Percentiles rank a stretch among this genome's conserved stretches.
These are phyloP conservation scores for Oncopodura yosiiana DNA, from an alignment of 1,140 invertebrate species.

Conservation along the genomic window DNA sequence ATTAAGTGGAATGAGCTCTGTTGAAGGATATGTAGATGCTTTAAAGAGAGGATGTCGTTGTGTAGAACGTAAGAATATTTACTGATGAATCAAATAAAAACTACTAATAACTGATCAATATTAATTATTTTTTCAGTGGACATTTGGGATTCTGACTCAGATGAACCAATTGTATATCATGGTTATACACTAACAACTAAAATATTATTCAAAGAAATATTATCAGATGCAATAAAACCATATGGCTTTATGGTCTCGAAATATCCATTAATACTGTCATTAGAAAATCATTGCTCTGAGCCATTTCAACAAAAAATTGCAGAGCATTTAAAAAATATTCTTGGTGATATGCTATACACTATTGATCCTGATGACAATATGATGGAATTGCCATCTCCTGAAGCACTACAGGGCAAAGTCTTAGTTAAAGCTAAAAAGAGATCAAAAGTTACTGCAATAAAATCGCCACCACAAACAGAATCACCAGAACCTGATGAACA, in stretches of 20 bases:
- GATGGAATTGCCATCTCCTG: conserved; percentile 39
- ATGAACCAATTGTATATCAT: conserved; percentile 49
- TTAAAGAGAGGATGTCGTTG: conserved; percentile 44
- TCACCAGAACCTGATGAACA: conserved; percentile 34
- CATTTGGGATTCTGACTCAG: conserved; percentile 50
- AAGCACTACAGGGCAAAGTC: conserved; percentile 43
- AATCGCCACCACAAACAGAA: conserved; percentile 28
- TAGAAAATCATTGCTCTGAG: conserved; percentile 50
- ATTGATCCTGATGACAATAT: conserved; percentile 36
- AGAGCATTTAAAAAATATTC: conserved; percentile 44
- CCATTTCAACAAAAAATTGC: conserved; percentile 48
- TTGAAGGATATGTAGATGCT: conserved; percentile 48
- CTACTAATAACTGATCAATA: background rate
- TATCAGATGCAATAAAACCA: conserved; percentile 43
- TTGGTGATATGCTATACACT: conserved; percentile 43
- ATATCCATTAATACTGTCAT: conserved; percentile 50
- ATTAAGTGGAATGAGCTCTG: conserved; percentile 46
- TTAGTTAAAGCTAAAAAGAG: conserved; percentile 44
- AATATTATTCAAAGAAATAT: conserved; percentile 47
- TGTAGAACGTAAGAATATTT: conserved; percentile 43
- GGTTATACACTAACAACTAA: conserved; percentile 50
- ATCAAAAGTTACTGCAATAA: conserved; percentile 8
- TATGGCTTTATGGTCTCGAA: conserved; percentile 40
- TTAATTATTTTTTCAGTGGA: conserved; percentile 44
- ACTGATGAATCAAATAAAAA: background rate